phyloP scores from a whole-genome alignment of 2,797 vertebrate species.

The Phylloscopus collybita region DNA sequence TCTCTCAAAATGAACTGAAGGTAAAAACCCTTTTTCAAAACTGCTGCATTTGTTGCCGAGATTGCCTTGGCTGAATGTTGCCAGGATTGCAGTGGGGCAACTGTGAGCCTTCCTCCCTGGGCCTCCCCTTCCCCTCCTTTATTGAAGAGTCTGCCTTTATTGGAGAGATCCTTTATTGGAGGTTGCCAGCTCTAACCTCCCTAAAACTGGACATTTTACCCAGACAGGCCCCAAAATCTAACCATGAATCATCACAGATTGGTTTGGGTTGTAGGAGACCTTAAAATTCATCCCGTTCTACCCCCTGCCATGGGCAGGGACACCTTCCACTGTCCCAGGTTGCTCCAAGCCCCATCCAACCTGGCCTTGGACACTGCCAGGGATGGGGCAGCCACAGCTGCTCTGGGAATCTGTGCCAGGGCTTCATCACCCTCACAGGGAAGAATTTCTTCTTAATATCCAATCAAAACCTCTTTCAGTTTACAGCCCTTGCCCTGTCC shows the following conservation, averaged over 20 bases:
- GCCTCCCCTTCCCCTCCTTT: not conserved
- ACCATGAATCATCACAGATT: not conserved
- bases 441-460: not conserved
- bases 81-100: not conserved
- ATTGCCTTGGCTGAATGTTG: not conserved
- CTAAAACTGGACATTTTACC: not conserved
- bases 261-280: not conserved
- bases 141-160: not conserved
- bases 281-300: not conserved
- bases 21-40: not conserved
- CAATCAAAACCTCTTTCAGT: not conserved
- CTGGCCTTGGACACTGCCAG: not conserved
- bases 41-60: not conserved
- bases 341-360: fast-evolving
- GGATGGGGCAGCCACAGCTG: not conserved
- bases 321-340: fast-evolving
- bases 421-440: not conserved
- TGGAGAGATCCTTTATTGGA: not conserved
- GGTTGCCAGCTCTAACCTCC: not conserved
- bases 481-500: not conserved
- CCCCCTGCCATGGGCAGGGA: not conserved
- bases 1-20: not conserved
- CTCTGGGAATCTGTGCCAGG: not conserved
- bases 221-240: not conserved
- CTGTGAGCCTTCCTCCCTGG: fast-evolving